These are phyloP conservation scores for Dendrocincla tyrannina DNA, from an alignment of 2,797 vertebrate genomes.

Conservation along the genomic window DNA sequence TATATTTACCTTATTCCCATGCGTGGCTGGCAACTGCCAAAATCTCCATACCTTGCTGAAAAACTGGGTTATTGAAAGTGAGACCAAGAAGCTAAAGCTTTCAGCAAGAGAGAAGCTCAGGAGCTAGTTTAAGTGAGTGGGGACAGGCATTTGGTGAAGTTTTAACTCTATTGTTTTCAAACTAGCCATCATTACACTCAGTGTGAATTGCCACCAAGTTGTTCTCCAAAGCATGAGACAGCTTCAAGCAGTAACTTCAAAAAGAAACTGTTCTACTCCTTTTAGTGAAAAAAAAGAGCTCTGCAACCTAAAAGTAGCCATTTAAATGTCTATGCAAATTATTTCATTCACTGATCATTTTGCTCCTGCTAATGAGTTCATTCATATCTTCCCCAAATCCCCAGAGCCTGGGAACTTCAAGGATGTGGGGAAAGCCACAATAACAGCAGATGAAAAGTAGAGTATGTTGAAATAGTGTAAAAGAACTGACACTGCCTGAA, in stretches of 20 bases:
- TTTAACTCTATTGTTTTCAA: not conserved
- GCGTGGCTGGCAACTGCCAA: not conserved
- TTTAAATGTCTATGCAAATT: not conserved
- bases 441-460: not conserved
- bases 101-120: not conserved
- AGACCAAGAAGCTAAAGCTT: not conserved
- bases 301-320: not conserved
- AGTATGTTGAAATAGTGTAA: not conserved
- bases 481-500: not conserved
- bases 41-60: not conserved
- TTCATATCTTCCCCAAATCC: not conserved
- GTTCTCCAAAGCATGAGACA: rapidly evolving
- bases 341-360: not conserved
- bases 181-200: rapidly evolving
- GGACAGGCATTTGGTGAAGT: not conserved
- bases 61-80: not conserved
- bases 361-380: not conserved
- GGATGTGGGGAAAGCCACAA: not conserved
- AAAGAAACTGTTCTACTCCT: not conserved
- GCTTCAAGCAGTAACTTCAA: not conserved
- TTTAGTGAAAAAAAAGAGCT: not conserved
- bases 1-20: not conserved
- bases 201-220: not conserved
- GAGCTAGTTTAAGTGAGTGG: not conserved
- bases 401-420: not conserved